These are phyloP conservation scores for Furcifer pardalis DNA, from an alignment of 2,797 vertebrate species.

Conservation along the genomic window DNA sequence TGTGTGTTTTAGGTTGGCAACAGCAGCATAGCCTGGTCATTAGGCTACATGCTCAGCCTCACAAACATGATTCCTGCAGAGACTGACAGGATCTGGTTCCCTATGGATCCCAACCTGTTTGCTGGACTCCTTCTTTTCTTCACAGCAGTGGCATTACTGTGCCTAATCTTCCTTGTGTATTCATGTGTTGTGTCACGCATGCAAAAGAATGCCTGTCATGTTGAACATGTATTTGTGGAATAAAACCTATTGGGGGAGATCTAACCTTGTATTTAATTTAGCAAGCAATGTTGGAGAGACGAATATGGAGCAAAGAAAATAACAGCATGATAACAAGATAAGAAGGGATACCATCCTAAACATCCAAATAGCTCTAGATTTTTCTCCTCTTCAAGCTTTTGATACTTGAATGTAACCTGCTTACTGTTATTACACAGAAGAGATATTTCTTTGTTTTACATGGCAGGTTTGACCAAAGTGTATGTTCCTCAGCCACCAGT, in stretches of 20 bases:
- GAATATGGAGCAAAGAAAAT: neutral
- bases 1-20: conserved; percentile 80
- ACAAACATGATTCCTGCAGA: conserved; percentile 96
- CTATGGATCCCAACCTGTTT: conserved; percentile 83
- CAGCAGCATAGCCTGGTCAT: conserved; percentile 91
- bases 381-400: neutral
- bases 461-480: too few species aligned
- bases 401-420: neutral
- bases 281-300: neutral
- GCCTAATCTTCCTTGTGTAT: conserved; percentile 80
- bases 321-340: neutral
- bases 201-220: conserved; percentile 30
- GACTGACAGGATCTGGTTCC: conserved; percentile 77
- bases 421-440: neutral
- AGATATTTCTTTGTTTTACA: neutral
- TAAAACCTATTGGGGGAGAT: conserved; percentile 35
- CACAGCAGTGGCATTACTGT: conserved; percentile 79
- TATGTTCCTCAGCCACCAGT: too few species aligned
- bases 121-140: conserved; percentile 86
- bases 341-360: neutral
- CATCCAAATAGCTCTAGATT: too few species aligned
- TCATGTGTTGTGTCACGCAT: conserved; percentile 69
- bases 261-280: neutral
- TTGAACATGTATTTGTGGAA: conserved; percentile 59
- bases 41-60: conserved; percentile 93